These are phyloP conservation scores for Panurus biarmicus DNA, from an alignment of 2,113 vertebrate genomes.

Conservation along the genomic window DNA sequence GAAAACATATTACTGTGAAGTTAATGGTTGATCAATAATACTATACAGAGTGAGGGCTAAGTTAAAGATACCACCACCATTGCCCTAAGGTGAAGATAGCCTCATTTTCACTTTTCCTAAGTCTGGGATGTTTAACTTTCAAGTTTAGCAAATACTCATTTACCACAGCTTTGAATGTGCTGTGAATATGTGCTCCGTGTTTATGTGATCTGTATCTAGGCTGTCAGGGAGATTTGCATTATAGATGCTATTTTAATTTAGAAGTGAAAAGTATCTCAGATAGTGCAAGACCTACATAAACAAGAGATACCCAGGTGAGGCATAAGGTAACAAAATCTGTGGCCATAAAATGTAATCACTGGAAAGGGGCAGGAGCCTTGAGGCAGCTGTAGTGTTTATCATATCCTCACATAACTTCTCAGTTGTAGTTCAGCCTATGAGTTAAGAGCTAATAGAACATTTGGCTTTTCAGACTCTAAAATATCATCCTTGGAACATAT, in stretches of 20 bases:
- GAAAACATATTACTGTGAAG: background rate
- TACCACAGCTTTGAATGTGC: background rate
- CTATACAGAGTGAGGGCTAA: background rate
- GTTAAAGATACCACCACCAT: background rate
- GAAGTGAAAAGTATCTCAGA: background rate
- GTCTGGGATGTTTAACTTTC: background rate
- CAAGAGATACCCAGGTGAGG: background rate
- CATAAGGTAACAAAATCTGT: background rate
- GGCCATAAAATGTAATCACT: background rate
- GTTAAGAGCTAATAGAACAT: background rate
- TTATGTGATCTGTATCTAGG: background rate
- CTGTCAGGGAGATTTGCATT: background rate
- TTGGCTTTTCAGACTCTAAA: background rate
- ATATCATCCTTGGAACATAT: background rate
- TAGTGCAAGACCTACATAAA: background rate
- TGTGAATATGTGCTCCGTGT: background rate
- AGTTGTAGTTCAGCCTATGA: background rate
- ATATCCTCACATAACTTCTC: background rate
- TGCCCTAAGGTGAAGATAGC: background rate
- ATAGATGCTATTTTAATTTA: background rate
- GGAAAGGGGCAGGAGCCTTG: background rate
- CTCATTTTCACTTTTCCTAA: background rate
- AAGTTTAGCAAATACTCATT: background rate
- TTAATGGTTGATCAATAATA: background rate
- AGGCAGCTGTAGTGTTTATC: background rate